Evolutionary conservation across 2,797 vertebrate species (phyloP), one percentile per base, ranked within the genome.

Genomic region (Monodelphis domestica): DNA sequence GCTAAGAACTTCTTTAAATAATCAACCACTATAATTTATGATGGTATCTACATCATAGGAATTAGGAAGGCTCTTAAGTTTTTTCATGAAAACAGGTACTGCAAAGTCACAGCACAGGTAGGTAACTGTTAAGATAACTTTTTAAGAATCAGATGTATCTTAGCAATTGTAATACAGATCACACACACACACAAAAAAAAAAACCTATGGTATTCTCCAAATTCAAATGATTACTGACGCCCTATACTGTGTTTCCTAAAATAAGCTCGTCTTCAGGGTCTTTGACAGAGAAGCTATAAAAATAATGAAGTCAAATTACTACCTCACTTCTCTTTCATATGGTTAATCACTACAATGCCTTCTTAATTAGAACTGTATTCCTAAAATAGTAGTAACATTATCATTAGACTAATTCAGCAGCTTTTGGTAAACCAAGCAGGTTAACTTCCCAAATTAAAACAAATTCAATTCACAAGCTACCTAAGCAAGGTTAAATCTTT

Each of bases 281-380:
- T 90, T 56, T 28, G 15, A 91, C 52, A 94, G 51, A 94, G 17
- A 93, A 3, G 50, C 11, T 45, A 89, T 54, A 87, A 91, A 45
- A 92, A 88, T 53, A 94, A 95, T 92, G 92, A 95, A 92, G 94
- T 53, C 88, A 55, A 94, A 96, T 95, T 57, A 94, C 59, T 91
- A 78, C 50, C 12, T 87, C 45, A 87, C 28, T 63, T 90, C 53
- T 54, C 95, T 94, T 90, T 90, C 52, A 95, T 29, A 53, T 1
- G 21, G 7, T 78, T 78, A 78, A 78, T 78, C 38, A 45, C 70
- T 11, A 38, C 89, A n/a, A 84, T 38, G 51, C 53, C 89, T 29
- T 91, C 53, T 93, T 90, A 92, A 91, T 89, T 54, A 95, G 45
- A 94, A 91, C 29, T 30, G 12, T 50, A 92, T 63, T 95, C 88